Evolutionary conservation across 2,113 vertebrate genomes (phyloP), one percentile per base, ranked within the genome.

Genomic region (Myocastor coypus): DNA sequence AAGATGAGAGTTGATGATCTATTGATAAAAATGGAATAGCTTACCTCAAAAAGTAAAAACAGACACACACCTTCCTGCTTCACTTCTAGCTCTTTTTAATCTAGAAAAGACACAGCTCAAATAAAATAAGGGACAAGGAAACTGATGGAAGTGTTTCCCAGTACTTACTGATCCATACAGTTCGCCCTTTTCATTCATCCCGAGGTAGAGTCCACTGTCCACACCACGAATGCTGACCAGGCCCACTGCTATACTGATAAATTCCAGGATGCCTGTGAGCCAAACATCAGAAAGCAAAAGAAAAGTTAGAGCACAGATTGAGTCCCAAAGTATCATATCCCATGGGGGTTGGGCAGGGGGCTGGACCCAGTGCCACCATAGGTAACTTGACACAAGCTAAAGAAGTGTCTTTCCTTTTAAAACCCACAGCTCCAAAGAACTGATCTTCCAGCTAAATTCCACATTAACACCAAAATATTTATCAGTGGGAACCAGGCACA

Each of bases 181-280:
- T 92, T 99, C 99, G 69, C 99, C 99, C 83, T 99, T 99, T 98
- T 99, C 99, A 94, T 99, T 99, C 99, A 99, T 99, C 95, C 99
- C 99, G 93, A 99, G 99, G 98, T 99, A 99, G 89, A 99, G 99
- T 96, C 99, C 99, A 89, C 99, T 99, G 98, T 99, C 99, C 96
- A 99, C 99, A n/a, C 99, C 99, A 97, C 99, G 99, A 98, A 99
- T 99, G 99, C 99, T 99, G 98, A 99, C 99, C 98, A 99, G 98
- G 91, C 99, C 99, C 95, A 99, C 99, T 86, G 99, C 99, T 98
- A 99, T 99, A 98, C 99, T 99, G 99, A 99, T 99, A 98, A 99
- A 99, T 98, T 99, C 99, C 98, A 99, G 98, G 98, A 99, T 99
- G 98, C 99, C 99, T 99, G 87, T 5, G 86, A 97, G 98, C 97